phyloP scores from a whole-genome alignment of 37 sponge, comb jelly and placozoan genomes.

The Hormiphora californensis region DNA sequence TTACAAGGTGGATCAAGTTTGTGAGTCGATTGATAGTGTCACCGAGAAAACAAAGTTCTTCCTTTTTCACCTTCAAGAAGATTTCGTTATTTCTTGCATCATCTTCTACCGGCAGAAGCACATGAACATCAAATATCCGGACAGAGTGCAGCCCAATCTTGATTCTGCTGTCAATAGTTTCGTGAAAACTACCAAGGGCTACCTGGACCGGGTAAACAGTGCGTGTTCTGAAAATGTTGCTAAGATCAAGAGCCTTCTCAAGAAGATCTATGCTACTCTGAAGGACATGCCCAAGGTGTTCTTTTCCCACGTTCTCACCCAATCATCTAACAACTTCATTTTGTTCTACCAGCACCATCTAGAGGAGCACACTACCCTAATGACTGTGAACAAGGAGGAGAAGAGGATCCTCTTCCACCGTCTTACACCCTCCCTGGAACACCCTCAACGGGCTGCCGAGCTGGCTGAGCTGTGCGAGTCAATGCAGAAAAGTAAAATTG shows the following conservation, averaged over 20 bases:
- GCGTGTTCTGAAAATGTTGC: not conserved
- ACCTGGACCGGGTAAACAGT: not conserved
- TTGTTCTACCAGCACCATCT: too few species aligned
- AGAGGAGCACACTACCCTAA: too few species aligned
- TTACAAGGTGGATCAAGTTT: not conserved
- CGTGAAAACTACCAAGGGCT: not conserved
- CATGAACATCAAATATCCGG: not conserved
- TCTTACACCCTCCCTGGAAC: too few species aligned
- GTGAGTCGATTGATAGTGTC: not conserved
- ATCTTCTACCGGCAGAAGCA: conserved; percentile 37
- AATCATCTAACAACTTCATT: too few species aligned
- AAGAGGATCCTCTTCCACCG: too few species aligned
- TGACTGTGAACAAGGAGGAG: too few species aligned
- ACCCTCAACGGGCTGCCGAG: too few species aligned
- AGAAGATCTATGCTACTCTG: not conserved
- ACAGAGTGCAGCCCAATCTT: not conserved
- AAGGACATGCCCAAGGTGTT: too few species aligned
- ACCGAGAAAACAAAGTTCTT: conserved; percentile 21
- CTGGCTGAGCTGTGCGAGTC: too few species aligned
- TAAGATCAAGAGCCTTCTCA: not conserved
- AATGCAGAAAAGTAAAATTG: too few species aligned
- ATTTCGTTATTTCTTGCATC: not conserved
- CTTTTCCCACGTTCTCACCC: too few species aligned
- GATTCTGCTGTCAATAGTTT: not conserved
- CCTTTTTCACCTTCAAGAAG: conserved; percentile 33